A percentile compares a stretch with the other conserved stretches of the same genome.
Conservation (phyloP, 2,797 vertebrate species). For the Euthynnus affinis region DNA sequence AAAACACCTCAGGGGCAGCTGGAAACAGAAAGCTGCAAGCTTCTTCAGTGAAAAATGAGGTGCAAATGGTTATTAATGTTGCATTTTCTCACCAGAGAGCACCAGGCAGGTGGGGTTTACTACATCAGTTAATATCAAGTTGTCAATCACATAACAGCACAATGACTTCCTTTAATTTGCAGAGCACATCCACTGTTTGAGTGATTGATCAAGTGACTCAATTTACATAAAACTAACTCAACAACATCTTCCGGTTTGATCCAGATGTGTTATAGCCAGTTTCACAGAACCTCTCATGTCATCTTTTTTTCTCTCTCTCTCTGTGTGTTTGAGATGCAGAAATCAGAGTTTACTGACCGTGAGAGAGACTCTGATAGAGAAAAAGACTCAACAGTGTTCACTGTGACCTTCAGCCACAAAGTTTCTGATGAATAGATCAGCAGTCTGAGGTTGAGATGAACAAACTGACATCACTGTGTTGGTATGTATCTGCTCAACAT, state of each 20-base stretch:
- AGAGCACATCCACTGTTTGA: too few relatives aligned
- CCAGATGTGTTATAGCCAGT: too few relatives aligned
- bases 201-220: background rate
- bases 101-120: background rate
- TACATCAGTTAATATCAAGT: background rate
- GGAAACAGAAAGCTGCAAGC: too few relatives aligned
- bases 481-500: slow-evolving; percentile 77
- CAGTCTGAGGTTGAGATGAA: slow-evolving; percentile 61
- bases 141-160: background rate
- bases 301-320: slow-evolving; percentile 17
- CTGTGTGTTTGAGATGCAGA: slow-evolving; percentile 5
- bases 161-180: background rate
- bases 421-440: slow-evolving; percentile 66
- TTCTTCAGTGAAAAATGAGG: background rate
- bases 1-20: slow-evolving; percentile 14
- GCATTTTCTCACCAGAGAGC: background rate
- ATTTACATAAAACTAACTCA: too few relatives aligned
- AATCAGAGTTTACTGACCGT: slow-evolving; percentile 7
- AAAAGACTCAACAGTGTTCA: slow-evolving; percentile 2
- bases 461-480: slow-evolving; percentile 76
- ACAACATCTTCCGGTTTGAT: too few relatives aligned
- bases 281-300: background rate
- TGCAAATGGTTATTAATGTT: background rate
- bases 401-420: slow-evolving; percentile 57
- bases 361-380: slow-evolving; percentile 22